Conservation (phyloP, 1,140 invertebrate genomes). For the Drosophila subobscura region DNA sequence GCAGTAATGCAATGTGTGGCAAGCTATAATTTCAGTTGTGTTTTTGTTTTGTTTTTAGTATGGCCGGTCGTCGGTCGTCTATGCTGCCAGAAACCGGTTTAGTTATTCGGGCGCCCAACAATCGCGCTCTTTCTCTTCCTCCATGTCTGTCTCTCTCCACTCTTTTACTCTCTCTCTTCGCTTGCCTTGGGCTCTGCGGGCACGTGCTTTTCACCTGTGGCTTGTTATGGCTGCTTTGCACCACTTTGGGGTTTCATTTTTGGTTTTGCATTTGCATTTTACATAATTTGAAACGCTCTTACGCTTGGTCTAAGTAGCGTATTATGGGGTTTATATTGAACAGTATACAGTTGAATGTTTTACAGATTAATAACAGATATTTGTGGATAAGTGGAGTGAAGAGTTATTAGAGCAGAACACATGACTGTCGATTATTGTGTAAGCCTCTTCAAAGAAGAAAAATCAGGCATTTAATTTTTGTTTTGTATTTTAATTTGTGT, state of each 20-base stretch:
- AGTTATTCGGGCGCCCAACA: conserved; percentile 16
- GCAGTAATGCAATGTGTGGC: conserved; percentile 33
- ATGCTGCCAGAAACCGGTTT: conserved; percentile 49
- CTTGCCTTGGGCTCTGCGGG: conserved; percentile 18
- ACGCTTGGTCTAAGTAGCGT: too few relatives aligned
- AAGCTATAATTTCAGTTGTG: conserved; percentile 21
- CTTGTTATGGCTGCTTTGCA: conserved; percentile 6
- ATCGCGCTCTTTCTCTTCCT: conserved; percentile 1
- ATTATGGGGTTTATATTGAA: too few relatives aligned
- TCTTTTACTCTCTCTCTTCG: conserved; percentile 22
- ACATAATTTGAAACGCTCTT: conserved; percentile 15
- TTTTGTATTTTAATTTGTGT: too few relatives aligned
- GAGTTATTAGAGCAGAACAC: too few relatives aligned
- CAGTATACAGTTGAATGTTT: too few relatives aligned
- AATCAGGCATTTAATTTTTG: too few relatives aligned
- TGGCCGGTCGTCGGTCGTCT: conserved; percentile 34
- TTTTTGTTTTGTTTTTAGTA: conserved; percentile 22
- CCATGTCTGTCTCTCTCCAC: conserved; percentile 10
- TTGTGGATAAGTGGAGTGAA: too few relatives aligned
- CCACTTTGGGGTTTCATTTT: conserved; percentile 1
- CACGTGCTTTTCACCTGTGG: conserved; percentile 35
- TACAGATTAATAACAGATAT: too few relatives aligned
- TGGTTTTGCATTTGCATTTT: too few relatives aligned
- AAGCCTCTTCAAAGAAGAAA: too few relatives aligned
- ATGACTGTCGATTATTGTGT: too few relatives aligned